Evolutionary conservation across 2,888 invertebrate species (phyloP).

Genomic region (Nemoura dubitans): DNA sequence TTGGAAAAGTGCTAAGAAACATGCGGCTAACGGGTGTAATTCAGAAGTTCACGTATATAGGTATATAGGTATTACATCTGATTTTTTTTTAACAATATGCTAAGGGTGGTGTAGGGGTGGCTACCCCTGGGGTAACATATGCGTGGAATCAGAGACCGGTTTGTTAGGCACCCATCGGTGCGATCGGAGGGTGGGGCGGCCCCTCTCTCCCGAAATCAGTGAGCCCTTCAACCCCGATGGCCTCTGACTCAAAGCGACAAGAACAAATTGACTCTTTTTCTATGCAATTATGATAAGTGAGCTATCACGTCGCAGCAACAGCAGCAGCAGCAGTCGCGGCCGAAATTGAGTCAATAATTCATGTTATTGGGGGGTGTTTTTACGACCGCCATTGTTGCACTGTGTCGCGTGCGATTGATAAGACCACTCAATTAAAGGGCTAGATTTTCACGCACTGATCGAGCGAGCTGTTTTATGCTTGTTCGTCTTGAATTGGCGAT

Average conservation of each 20-base stretch:
- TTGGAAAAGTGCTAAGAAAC: not conserved
- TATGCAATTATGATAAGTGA: slow-evolving; percentile 41
- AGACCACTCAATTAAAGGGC: slow-evolving; percentile 32
- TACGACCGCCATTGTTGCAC: not conserved
- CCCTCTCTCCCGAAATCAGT: slow-evolving; percentile 28
- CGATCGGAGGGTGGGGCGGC: too few relatives aligned
- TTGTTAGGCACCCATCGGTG: slow-evolving; percentile 13
- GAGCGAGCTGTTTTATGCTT: not conserved
- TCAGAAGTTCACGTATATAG: too few relatives aligned
- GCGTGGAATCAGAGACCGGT: slow-evolving; percentile 3
- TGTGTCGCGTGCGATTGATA: not conserved
- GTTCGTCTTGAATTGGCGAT: slow-evolving; percentile 1
- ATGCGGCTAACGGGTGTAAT: not conserved
- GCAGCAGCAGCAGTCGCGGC: too few relatives aligned
- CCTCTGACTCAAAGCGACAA: slow-evolving; percentile 43
- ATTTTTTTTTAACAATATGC: too few relatives aligned
- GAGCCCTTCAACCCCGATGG: slow-evolving; percentile 15
- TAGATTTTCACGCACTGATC: slow-evolving; percentile 12
- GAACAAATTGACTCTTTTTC: slow-evolving; percentile 48
- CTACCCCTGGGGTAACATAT: slow-evolving; percentile 35
- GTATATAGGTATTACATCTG: too few relatives aligned
- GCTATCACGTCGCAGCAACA: slow-evolving; percentile 36
- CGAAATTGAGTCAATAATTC: slow-evolving; percentile 30
- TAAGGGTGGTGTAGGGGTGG: not conserved
- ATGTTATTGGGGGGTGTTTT: slow-evolving; percentile 4